Conservation (phyloP, 2,113 vertebrate genomes). For the Crotalus tigris region DNA sequence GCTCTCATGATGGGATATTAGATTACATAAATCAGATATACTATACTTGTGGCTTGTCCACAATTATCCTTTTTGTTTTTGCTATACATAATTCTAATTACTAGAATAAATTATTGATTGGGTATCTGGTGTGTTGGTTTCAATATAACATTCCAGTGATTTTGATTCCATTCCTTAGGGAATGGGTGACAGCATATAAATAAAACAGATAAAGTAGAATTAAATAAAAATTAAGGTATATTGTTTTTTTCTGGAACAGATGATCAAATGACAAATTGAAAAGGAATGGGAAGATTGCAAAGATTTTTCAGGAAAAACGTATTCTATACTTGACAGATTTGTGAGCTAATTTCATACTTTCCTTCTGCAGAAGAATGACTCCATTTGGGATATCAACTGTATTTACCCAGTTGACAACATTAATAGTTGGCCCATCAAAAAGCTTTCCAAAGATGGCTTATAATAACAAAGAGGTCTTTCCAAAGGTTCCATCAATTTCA, state of each 20-base stretch:
- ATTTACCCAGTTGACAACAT: background rate
- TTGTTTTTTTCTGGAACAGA: background rate
- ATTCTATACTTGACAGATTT: background rate
- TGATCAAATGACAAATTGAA: background rate
- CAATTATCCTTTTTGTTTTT: background rate
- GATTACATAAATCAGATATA: background rate
- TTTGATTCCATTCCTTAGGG: background rate
- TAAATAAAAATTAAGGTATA: background rate
- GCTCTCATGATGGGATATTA: background rate
- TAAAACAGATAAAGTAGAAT: background rate
- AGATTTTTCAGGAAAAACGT: background rate
- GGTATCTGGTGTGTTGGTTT: background rate
- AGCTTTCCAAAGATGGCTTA: background rate
- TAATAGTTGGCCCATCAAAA: background rate
- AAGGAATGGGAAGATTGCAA: background rate
- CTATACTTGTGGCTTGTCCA: background rate
- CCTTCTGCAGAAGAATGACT: too few species aligned
- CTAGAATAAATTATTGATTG: background rate
- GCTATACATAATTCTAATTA: background rate
- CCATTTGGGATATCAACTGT: background rate
- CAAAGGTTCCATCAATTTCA: slow-evolving; percentile 33
- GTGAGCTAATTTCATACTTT: background rate
- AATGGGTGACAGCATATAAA: background rate
- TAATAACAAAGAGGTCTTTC: slow-evolving; percentile 8
- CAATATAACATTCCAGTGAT: background rate